Conservation (phyloP, 2,888 invertebrate genomes). For the Odontothrips loti region DNA sequence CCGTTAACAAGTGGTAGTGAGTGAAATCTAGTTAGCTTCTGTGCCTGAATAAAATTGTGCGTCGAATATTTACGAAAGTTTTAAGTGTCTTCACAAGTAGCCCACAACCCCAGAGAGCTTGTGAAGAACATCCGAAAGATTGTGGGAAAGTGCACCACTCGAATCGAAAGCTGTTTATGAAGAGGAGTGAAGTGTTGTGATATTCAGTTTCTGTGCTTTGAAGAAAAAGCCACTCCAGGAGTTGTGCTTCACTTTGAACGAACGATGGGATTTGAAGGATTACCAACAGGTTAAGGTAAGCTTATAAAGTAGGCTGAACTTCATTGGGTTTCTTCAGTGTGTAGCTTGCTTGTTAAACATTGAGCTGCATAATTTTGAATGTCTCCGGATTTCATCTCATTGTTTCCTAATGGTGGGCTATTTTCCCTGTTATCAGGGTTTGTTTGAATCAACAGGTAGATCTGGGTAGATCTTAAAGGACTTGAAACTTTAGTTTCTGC, state of each 20-base stretch:
- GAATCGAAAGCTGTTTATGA: background rate
- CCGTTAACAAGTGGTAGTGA: background rate
- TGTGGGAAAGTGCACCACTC: background rate
- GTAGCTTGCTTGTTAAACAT: too few relatives aligned
- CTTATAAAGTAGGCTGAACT: background rate
- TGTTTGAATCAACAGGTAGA: background rate
- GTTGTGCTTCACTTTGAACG: background rate
- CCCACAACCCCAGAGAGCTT: background rate
- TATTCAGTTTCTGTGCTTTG: background rate
- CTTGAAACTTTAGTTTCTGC: too few relatives aligned
- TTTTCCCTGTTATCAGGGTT: too few relatives aligned
- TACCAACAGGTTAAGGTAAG: slow-evolving; percentile 24
- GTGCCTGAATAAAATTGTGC: background rate
- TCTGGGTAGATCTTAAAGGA: background rate
- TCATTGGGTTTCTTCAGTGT: background rate
- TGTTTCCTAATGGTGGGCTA: too few relatives aligned
- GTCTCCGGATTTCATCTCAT: too few relatives aligned
- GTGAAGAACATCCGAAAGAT: slow-evolving; percentile 11
- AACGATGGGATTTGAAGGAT: slow-evolving; percentile 26
- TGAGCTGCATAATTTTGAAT: too few relatives aligned
- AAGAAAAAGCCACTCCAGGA: background rate
- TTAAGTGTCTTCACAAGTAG: background rate
- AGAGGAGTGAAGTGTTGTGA: slow-evolving; percentile 7
- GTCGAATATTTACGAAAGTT: background rate
- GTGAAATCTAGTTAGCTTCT: background rate